Percentiles rank a stretch among this genome's conserved stretches.
phyloP scores from a whole-genome alignment of 2,797 vertebrate species.

The Coranthus polyacanthus region DNA sequence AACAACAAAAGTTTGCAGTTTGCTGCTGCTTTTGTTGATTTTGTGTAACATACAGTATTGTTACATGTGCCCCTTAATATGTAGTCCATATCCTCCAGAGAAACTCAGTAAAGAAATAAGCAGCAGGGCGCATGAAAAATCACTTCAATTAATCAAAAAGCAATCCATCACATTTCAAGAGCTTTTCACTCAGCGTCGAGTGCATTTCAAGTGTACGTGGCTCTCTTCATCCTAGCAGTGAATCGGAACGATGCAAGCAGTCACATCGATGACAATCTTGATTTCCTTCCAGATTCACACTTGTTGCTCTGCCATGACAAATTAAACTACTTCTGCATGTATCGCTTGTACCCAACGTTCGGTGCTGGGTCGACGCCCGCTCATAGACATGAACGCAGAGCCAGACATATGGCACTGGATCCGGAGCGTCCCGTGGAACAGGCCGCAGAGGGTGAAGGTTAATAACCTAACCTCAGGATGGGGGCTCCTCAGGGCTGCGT shows the following conservation, averaged over 20 bases:
- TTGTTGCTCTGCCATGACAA: not conserved
- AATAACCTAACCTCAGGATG: no score
- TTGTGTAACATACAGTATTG: no score
- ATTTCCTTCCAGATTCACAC: not conserved
- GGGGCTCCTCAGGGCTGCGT: no score
- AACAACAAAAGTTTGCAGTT: constrained; percentile 7
- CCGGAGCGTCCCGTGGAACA: no score
- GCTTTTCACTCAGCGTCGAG: constrained; percentile 51
- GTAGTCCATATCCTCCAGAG: not conserved
- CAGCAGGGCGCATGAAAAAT: constrained; percentile 47
- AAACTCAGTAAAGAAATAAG: constrained; percentile 56
- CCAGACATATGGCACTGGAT: no score
- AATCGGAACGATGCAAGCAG: not conserved
- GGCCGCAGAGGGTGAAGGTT: no score
- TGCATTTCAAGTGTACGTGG: constrained; percentile 10
- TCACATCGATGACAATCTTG: no score
- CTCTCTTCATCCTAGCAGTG: not conserved
- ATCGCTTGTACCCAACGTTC: no score
- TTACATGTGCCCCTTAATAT: not conserved
- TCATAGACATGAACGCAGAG: no score
- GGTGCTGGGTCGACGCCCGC: no score
- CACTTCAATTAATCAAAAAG: constrained; percentile 56
- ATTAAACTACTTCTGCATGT: not conserved
- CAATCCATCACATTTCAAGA: constrained; percentile 55
- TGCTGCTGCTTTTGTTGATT: not conserved